phyloP scores from a whole-genome alignment of 1,140 invertebrate genomes.

The Lepeophtheirus salmonis region DNA sequence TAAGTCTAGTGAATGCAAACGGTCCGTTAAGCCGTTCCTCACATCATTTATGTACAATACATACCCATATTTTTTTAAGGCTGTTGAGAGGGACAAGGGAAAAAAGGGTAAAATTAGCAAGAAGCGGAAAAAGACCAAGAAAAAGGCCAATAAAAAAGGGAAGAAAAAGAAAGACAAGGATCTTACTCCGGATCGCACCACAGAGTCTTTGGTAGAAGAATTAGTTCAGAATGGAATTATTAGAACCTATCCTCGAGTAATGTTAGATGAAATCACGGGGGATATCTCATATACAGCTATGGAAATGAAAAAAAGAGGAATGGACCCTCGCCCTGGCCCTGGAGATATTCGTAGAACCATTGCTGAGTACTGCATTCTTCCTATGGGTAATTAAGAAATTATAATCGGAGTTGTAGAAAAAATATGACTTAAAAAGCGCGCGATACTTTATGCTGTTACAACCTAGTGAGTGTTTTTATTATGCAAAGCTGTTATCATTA shows the following conservation, averaged over 20 bases:
- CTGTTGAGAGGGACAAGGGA: constrained; percentile 49
- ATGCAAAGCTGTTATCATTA: too few species aligned
- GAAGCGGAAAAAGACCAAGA: constrained; percentile 46
- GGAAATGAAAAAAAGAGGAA: constrained; percentile 12
- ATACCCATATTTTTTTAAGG: constrained; percentile 27
- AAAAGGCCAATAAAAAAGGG: constrained; percentile 57
- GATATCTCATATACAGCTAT: constrained; percentile 46
- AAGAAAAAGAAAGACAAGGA: constrained; percentile 92
- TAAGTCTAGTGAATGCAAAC: too few species aligned
- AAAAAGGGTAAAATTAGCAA: constrained; percentile 32
- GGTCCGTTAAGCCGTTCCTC: too few species aligned
- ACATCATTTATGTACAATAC: too few species aligned
- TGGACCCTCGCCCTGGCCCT: constrained; percentile 38
- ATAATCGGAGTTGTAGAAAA: too few species aligned
- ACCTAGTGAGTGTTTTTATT: too few species aligned
- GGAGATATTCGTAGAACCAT: constrained; percentile 74
- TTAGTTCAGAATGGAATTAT: constrained; percentile 74
- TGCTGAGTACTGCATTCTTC: constrained; percentile 72
- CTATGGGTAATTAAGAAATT: constrained; percentile 51
- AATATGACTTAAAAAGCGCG: too few species aligned
- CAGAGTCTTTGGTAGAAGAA: constrained; percentile 77
- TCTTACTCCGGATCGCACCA: constrained; percentile 71
- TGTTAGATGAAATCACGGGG: constrained; percentile 52
- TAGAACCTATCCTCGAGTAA: constrained; percentile 47
- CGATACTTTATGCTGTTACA: too few species aligned